These are phyloP conservation scores for Vidua chalybeata DNA, from an alignment of 2,113 vertebrate species.

Conservation along the genomic window DNA sequence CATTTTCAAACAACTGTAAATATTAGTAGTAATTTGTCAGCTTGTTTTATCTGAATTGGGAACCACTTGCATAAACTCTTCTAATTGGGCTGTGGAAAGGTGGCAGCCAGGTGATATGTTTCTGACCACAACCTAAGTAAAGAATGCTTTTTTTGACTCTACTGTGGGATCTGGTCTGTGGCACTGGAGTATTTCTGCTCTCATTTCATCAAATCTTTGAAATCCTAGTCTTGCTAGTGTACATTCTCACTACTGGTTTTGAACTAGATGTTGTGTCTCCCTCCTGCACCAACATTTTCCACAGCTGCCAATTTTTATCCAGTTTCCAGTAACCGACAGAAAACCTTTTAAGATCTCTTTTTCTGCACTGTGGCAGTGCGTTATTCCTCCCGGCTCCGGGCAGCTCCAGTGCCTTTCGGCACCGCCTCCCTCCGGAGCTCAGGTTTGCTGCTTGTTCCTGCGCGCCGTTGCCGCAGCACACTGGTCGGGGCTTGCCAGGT, in stretches of 20 bases:
- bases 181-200: not conserved
- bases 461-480: too few relatives aligned
- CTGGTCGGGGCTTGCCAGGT: too few relatives aligned
- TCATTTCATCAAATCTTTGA: not conserved
- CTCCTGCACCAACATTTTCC: not conserved
- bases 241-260: not conserved
- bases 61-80: not conserved
- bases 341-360: not conserved
- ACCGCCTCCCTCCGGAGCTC: too few relatives aligned
- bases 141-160: not conserved
- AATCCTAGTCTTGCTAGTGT: not conserved
- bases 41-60: not conserved
- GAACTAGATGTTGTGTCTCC: not conserved
- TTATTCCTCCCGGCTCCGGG: too few relatives aligned
- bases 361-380: not conserved
- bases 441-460: too few relatives aligned
- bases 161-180: not conserved
- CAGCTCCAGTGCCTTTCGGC: too few relatives aligned
- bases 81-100: not conserved
- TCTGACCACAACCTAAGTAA: not conserved
- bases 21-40: not conserved
- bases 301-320: not conserved
- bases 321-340: not conserved
- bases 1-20: not conserved
- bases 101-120: not conserved